phyloP scores from a whole-genome alignment of 2,888 invertebrate genomes.

The Drosophila robusta region DNA sequence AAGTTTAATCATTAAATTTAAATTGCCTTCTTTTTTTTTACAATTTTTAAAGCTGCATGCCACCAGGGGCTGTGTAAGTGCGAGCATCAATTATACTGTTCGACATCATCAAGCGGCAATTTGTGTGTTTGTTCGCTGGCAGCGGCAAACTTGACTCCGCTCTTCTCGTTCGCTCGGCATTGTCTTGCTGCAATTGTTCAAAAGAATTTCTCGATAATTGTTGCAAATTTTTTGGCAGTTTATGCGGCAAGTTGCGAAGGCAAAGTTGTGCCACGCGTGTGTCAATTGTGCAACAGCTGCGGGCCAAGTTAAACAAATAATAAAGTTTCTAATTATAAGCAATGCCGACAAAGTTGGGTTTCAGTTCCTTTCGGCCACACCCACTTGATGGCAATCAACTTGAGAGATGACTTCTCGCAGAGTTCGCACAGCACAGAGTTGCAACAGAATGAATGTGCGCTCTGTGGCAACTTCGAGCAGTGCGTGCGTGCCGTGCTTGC shows the following conservation, averaged over 20 bases:
- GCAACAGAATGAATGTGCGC: slow-evolving; percentile 27
- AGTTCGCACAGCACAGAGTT: no score
- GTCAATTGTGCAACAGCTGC: slow-evolving; percentile 75
- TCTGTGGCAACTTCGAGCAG: slow-evolving; percentile 36
- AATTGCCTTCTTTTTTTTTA: slow-evolving; percentile 5
- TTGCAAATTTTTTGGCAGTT: slow-evolving; percentile 55
- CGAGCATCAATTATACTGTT: slow-evolving; percentile 8
- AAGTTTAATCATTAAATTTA: slow-evolving; percentile 43
- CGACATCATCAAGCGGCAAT: slow-evolving; percentile 16
- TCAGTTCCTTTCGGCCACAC: slow-evolving; percentile 19
- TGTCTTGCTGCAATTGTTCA: slow-evolving; percentile 13
- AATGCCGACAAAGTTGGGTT: slow-evolving; percentile 57
- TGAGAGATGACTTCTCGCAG: slow-evolving; percentile 35
- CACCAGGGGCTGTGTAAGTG: neutral
- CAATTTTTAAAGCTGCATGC: slow-evolving; percentile 5
- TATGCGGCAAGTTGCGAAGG: slow-evolving; percentile 18
- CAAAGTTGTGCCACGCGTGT: slow-evolving; percentile 43
- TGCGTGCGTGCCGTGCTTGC: slow-evolving; percentile 35
- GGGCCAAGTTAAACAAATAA: slow-evolving; percentile 78
- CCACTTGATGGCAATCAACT: slow-evolving; percentile 55
- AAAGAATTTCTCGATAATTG: slow-evolving; percentile 62
- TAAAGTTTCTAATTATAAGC: slow-evolving; percentile 80
- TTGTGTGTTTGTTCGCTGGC: slow-evolving; percentile 10
- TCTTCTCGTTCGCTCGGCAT: neutral
- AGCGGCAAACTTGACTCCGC: neutral